Conservation (phyloP, 2,797 vertebrate genomes). For the Enteromius unitaeniatus region DNA sequence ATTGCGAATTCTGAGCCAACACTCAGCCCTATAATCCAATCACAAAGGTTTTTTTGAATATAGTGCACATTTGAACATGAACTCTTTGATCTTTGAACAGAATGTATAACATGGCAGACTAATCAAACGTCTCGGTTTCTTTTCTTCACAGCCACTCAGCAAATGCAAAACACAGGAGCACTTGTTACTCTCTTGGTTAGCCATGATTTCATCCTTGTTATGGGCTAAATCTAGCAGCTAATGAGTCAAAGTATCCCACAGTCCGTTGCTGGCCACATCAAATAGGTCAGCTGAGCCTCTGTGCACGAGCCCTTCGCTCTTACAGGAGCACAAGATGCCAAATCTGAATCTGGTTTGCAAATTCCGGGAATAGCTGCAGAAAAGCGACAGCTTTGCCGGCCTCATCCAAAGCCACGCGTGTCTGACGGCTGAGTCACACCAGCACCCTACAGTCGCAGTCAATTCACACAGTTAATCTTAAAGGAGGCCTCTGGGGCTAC, state of each 20-base stretch:
- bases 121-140: not conserved
- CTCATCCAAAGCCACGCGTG: slow-evolving; percentile 46
- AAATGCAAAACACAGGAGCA: not conserved
- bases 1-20: not conserved
- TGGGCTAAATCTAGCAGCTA: not conserved
- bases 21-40: not conserved
- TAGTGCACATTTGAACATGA: not conserved
- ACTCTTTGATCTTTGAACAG: not conserved
- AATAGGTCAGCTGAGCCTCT: slow-evolving; percentile 2
- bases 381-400: slow-evolving; percentile 65
- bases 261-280: not conserved
- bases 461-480: slow-evolving; percentile 28
- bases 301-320: slow-evolving; percentile 6
- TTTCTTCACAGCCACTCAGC: not conserved
- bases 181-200: not conserved
- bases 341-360: slow-evolving; percentile 49
- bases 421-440: slow-evolving; percentile 72
- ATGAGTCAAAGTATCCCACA: slow-evolving; percentile 9
- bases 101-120: not conserved
- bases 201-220: slow-evolving; percentile 4
- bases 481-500: slow-evolving; percentile 11
- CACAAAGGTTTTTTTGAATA: not conserved
- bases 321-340: slow-evolving; percentile 6
- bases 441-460: slow-evolving; percentile 56
- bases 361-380: slow-evolving; percentile 76